These are phyloP conservation scores for Erynnis tages DNA, from an alignment of 2,888 invertebrate genomes.

Conservation along the genomic window DNA sequence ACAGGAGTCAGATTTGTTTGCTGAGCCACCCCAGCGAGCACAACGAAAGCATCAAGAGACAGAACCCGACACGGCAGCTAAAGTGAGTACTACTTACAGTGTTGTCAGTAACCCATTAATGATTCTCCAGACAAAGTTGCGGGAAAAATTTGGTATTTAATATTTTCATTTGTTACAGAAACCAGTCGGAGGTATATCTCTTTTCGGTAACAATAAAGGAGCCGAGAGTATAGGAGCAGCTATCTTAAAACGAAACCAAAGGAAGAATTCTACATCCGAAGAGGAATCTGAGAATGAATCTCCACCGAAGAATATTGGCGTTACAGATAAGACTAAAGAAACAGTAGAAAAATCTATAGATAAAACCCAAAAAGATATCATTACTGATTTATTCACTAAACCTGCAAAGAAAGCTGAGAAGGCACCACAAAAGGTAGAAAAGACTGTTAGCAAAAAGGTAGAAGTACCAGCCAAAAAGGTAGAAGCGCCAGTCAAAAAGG, in stretches of 20 bases:
- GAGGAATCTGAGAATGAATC: conserved; percentile 45
- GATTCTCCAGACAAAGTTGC: not conserved
- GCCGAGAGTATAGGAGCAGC: conserved; percentile 68
- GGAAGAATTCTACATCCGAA: conserved; percentile 53
- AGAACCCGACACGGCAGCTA: conserved; percentile 25
- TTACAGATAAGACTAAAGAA: conserved; percentile 20
- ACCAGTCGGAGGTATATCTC: conserved; percentile 82
- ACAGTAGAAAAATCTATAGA: conserved; percentile 21
- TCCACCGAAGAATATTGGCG: conserved; percentile 21
- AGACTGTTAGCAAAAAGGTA: conserved; percentile 40
- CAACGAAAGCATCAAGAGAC: conserved; percentile 10
- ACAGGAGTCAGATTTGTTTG: conserved; percentile 40
- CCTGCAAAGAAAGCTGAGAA: conserved; percentile 37
- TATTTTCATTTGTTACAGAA: too few species aligned
- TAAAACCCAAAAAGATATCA: conserved; percentile 54
- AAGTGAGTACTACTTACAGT: conserved; percentile 30
- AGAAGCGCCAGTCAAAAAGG: conserved; percentile 37
- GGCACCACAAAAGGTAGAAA: conserved; percentile 32
- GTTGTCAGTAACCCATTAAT: not conserved
- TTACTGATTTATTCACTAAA: conserved; percentile 64
- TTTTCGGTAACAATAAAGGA: conserved; percentile 73
- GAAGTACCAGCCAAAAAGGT: conserved; percentile 37
- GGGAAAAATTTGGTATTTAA: not conserved
- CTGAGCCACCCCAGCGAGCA: conserved; percentile 8
- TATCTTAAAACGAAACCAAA: conserved; percentile 58